Conservation (phyloP, 2,113 vertebrate species). For the Smithornis capensis region DNA sequence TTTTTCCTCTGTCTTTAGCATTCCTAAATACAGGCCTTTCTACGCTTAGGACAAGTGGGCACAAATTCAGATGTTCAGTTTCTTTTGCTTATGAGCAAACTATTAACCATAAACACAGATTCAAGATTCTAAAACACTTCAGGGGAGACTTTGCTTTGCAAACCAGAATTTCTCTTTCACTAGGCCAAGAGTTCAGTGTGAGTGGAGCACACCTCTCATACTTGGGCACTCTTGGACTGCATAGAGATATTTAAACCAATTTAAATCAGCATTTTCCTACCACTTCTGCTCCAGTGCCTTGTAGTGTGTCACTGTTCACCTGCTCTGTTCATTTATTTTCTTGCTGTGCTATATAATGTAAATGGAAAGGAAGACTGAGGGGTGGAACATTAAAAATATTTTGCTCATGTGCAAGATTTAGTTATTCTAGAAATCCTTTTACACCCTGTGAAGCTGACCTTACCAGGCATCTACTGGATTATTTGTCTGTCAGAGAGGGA, state of each 20-base stretch:
- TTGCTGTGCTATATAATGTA: not conserved
- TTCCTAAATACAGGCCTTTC: not conserved
- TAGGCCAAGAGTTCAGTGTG: not conserved
- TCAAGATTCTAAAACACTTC: not conserved
- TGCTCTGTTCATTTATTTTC: not conserved
- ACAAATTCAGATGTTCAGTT: not conserved
- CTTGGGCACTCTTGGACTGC: not conserved
- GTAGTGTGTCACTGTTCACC: not conserved
- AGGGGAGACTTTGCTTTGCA: not conserved
- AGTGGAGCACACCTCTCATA: not conserved
- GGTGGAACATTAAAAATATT: not conserved
- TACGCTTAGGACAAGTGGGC: rapidly evolving
- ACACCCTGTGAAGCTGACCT: not conserved
- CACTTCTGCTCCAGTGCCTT: not conserved
- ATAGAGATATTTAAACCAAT: not conserved
- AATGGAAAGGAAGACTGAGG: not conserved
- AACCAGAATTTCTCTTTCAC: not conserved
- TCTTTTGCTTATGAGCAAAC: not conserved
- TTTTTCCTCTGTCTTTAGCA: not conserved
- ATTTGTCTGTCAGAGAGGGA: not conserved
- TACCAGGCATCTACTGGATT: not conserved
- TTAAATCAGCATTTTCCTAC: not conserved
- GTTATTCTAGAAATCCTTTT: not conserved
- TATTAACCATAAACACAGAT: not conserved
- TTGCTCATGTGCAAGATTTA: not conserved